Base-by-base conservation (phyloP, 2,888 invertebrate genomes). In the Nasonovia ribisnigri region DNA sequence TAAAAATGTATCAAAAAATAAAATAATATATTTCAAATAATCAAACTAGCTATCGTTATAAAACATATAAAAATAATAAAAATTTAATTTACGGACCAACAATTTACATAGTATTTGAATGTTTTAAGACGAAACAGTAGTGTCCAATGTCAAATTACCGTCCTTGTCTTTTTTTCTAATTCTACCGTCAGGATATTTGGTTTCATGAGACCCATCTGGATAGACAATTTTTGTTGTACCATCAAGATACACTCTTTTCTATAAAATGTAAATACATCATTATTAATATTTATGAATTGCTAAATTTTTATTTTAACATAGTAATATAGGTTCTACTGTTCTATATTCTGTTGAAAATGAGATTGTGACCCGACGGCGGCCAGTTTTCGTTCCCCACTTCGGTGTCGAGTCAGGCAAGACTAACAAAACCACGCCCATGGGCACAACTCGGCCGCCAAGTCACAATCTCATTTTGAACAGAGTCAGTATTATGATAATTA, bases 241-340 rank as follows among this genome's bases (percentile, higher is more conserved):
- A 96, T 99, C 98, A 0, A 98, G 98, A 96, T 98, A 99, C 95
- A 99, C 98, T 60, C 99, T 97, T 95, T 98, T 97, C 97, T 98
- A 96, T 91, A 88, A 51, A 91, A 91, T 88, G 13, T 2, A 89
- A 89, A 57, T 96, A 96, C 86, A 95, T 92, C 94, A 87, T 94
- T 91, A 93, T 54, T 91, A 20, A 42, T 89, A 84, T 43, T 51
- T 10, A 86, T 43, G 26, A 86, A 43, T 3, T 86, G 29, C 84
- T 43, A 24, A 24, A 84, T 84, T 84, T 54, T 24, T 13, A 84
- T 36, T 84, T 84, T 84, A 84, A 84, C 16, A 51, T 13, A 54
- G 54, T 24, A 43, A 26, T 42, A 84, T 42, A 42, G 3, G 26
- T 84, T 67, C n/a, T 36, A 42, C n/a, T n/a, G n/a, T n/a, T n/a